Base-by-base conservation (phyloP, 2,888 invertebrate genomes). In the Cheilosia vernalis region DNA sequence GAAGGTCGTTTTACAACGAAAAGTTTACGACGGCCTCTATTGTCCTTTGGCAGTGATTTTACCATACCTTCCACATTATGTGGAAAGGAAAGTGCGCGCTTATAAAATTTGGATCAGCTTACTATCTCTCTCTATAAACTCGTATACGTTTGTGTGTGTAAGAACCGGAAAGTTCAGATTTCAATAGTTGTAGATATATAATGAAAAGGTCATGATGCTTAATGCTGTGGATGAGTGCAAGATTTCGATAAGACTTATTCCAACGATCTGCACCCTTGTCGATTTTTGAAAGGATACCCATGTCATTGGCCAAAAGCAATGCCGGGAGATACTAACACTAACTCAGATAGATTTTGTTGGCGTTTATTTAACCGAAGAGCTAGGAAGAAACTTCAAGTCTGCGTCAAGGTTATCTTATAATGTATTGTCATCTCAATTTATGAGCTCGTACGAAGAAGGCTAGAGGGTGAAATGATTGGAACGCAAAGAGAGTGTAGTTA, bases 41-140 rank as follows among this genome's bases (percentile, higher is more conserved):
- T 51, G 63, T 51, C 63, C 37, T 60, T 30, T 44, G 49, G 55
- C 55, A n/a, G 60, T 64, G 58, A 67, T 76, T 76, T 51, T 33
- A 56, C 51, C 42, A 56, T 37, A 51, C 21, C 49, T 66, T 58
- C 56, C 30, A 13, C 10, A 37, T 37, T 4, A 37, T 37, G 37
- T 37, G 37, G 27, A 49, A 58, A 53, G 81, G 30, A 82, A 82
- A 77, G 10, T 58, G 44, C 47, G n/a, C 42, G 4, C 76, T 81
- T 82, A 82, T 77, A 70, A 77, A 82, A 77, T 66, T 58, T 60
- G 42, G 37, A 70, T 77, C 51, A 47, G 60, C 63, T 77, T 70
- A 17, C 56, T 56, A 42, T 15, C 19, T 66, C 47, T 24, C 51
- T 55, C 55, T 4, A 56, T 64, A 72, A 63, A 78, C 58, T 56